Conservation (phyloP, 2,888 invertebrate species). For the Syritta pipiens region DNA sequence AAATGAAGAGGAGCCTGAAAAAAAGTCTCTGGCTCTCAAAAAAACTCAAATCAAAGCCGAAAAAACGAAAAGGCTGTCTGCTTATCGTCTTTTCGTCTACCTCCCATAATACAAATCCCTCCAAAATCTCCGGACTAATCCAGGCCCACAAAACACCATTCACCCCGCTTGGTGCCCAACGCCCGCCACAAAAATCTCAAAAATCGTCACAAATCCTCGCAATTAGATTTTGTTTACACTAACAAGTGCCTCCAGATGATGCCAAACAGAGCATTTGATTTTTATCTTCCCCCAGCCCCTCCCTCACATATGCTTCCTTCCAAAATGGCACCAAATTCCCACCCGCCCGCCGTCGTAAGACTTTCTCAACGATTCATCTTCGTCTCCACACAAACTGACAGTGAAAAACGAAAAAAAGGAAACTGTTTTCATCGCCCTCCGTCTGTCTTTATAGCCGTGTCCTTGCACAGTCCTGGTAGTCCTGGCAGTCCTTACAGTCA, state of each 20-base stretch:
- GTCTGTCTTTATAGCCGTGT: conserved; percentile 18
- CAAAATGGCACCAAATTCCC: conserved; percentile 7
- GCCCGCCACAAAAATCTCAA: neutral
- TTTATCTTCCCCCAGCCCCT: conserved; percentile 19
- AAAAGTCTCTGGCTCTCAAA: too few species aligned
- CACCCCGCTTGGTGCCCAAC: too few species aligned
- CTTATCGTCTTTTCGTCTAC: too few species aligned
- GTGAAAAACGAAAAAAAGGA: conserved; percentile 29
- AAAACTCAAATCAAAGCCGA: too few species aligned
- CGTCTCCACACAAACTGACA: conserved; percentile 17
- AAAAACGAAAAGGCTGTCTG: too few species aligned
- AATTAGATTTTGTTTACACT: conserved; percentile 43
- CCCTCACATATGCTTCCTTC: conserved; percentile 3
- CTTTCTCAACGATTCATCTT: conserved; percentile 22
- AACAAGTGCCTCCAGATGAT: conserved; percentile 30
- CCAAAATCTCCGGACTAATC: too few species aligned
- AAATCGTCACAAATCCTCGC: conserved; percentile 29
- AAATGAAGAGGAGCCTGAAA: too few species aligned
- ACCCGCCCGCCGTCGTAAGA: neutral
- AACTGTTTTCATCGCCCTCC: conserved; percentile 18
- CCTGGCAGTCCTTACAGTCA: conserved; percentile 18
- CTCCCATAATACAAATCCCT: too few species aligned
- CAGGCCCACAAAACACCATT: too few species aligned
- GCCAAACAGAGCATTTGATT: conserved; percentile 21
- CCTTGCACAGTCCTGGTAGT: neutral